These are phyloP conservation scores for Acarapis woodi DNA, from an alignment of 1,140 invertebrate species.

Conservation along the genomic window DNA sequence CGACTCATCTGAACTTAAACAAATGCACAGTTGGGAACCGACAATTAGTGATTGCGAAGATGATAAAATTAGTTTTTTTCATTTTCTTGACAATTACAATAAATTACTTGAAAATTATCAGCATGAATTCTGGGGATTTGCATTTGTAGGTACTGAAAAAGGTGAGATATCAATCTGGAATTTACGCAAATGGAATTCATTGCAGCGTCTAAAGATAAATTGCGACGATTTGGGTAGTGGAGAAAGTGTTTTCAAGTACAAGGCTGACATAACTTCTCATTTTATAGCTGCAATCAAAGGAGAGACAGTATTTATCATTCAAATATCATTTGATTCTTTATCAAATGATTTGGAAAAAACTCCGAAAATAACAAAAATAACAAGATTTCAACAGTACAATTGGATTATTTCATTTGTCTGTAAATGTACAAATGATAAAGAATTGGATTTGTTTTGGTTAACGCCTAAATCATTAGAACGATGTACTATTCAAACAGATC, in stretches of 20 bases:
- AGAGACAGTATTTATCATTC: neutral
- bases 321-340: neutral
- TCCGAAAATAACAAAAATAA: conserved; percentile 2
- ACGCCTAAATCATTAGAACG: conserved; percentile 1
- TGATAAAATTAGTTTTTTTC: neutral
- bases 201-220: neutral
- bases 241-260: neutral
- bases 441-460: conserved; percentile 2
- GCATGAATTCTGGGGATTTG: neutral
- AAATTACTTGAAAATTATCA: neutral
- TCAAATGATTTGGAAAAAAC: neutral
- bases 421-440: neutral
- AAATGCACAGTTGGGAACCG: conserved; percentile 1
- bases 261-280: neutral
- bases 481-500: neutral
- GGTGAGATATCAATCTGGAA: conserved; percentile 2
- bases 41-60: neutral
- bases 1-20: neutral
- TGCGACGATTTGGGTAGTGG: neutral
- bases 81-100: conserved; percentile 2
- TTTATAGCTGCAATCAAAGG: neutral
- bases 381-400: conserved; percentile 1
- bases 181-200: neutral
- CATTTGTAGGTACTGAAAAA: neutral
- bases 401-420: neutral